Conservation (phyloP, 2,888 invertebrate genomes). For the Cecidostiba fungosa region DNA sequence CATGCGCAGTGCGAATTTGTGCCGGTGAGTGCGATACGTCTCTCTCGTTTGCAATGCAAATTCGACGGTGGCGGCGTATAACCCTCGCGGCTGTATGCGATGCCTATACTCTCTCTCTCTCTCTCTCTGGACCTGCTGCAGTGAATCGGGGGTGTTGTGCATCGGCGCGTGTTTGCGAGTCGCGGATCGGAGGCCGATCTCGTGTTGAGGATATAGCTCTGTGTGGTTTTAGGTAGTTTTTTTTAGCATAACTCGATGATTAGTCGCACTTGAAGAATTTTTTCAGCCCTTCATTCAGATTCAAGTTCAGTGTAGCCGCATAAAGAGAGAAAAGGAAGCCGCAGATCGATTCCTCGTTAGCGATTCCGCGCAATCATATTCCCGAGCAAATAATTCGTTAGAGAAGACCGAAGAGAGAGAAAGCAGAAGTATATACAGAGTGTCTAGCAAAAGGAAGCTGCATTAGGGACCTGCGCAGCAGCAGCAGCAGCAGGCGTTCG, state of each 20-base stretch:
- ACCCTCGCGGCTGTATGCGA: neutral
- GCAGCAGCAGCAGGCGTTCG: slow-evolving; percentile 71
- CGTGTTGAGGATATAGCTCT: neutral
- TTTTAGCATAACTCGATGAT: neutral
- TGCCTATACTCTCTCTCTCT: neutral
- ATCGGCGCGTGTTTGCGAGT: slow-evolving; percentile 4
- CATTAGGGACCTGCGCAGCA: slow-evolving; percentile 52
- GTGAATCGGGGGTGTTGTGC: slow-evolving; percentile 22
- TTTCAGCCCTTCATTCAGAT: slow-evolving; percentile 10
- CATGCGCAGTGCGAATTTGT: slow-evolving; percentile 22
- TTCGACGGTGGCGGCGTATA: slow-evolving; percentile 49
- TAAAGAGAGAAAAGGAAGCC: slow-evolving; percentile 45
- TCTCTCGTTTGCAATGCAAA: slow-evolving; percentile 77
- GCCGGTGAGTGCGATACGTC: slow-evolving; percentile 72
- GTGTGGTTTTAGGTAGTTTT: neutral
- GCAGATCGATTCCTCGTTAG: slow-evolving; percentile 75
- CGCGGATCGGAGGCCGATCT: slow-evolving; percentile 20
- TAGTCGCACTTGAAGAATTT: neutral
- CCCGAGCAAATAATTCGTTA: slow-evolving; percentile 79
- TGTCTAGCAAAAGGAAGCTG: slow-evolving; percentile 5
- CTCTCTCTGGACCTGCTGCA: neutral
- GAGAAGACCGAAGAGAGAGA: slow-evolving; percentile 61
- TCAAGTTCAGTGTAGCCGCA: slow-evolving; percentile 42
- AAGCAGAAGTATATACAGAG: neutral
- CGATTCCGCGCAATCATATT: slow-evolving; percentile 78